Base-by-base conservation (phyloP, 2,113 vertebrate genomes). In the Madoqua kirkii region DNA sequence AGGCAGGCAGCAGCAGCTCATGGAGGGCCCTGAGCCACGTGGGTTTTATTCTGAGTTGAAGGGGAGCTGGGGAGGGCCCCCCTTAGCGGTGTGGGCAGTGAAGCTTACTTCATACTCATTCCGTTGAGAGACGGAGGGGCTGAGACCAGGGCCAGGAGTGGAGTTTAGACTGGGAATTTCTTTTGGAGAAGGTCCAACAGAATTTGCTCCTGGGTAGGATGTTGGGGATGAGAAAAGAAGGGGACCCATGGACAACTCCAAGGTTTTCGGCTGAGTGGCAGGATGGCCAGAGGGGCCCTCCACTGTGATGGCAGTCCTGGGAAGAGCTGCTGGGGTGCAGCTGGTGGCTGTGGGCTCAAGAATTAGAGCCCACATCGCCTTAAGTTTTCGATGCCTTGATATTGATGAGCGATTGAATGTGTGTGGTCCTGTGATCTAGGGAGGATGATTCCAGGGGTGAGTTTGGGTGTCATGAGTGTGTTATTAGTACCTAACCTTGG, bases 281-380 rank as follows among this genome's bases (percentile, higher is more conserved):
- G 54, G 59, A 79, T 3, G 25, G n/a, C 76, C 14, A 40, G 82
- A 29, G 89, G 21, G 29, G 40, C 52, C 15, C 12, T 17, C 19
- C 27, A 3, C 48, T 15, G 84, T 15, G 54, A 7, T 9, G 21
- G 76, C 13, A 59, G 62, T 2, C 0, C 13, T 2, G 64, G 74
- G 36, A 5, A 54, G 79, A 27, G 29, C 48, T 3, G 1, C 8
- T 74, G 6, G 2, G 1, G 8, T 43, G 8, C 3, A 21, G 79
- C 0, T 31, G 33, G 5, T 36, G 76, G 48, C 0, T 0, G 10
- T 2, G 29, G 40, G 60, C 29, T 67, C 33, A 3, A 3, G 59
- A 54, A 27, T n/a, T 33, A 7, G 48, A 25, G n/a, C n/a, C n/a
- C n/a, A n/a, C n/a, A n/a, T 1, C n/a, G 54, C n/a, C 17, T 0